Base-by-base conservation (phyloP, 1,140 invertebrate species). In the Neomicropteryx cornuta region DNA sequence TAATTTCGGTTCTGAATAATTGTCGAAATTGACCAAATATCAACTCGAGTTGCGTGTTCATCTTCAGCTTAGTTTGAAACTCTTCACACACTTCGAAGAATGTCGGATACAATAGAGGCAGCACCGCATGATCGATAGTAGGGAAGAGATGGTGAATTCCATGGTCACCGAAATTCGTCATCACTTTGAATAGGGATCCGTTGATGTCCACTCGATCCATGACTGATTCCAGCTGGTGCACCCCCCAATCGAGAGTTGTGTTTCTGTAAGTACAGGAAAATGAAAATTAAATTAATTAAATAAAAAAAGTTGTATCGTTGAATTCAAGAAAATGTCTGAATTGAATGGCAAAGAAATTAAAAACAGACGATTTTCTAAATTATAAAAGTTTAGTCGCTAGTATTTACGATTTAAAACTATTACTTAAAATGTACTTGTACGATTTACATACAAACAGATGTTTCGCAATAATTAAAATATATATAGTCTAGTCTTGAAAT, bases 101-200 rank as follows among this genome's bases (percentile, higher is more conserved):
- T 8, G 73, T 56, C 0, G 73, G 70, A 49, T 75, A 61, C 3
- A 83, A 60, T 5, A 70, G 51, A 0, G 66, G 58, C 16, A 87
- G 53, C 24, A 75, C 66, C 2, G 67, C 71, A 46, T 86, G 81
- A 50, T 86, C 83, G 10, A 87, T 51, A 0, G 81, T 81, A 1
- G 84, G 84, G 43, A 87, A 73, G 5, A 87, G 53, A 62, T 87
- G 84, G 51, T 87, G 84, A 2, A 87, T 57, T 1, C 60, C 57
- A 55, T 87, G 84, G 22, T 78, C 73, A 16, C 83, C 84, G 44
- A 82, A 87, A 47, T 72, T 70, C 0, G 73, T 76, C 19, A 83
- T 45, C 2, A 71, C 70, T 5, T 81, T 47, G 40, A 82, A 76
- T 16, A 73, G 57, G 6, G 64, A 74, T 3, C 73, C 65, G n/a